phyloP scores from a whole-genome alignment of 1,140 invertebrate genomes.

The Drosophila ogumai region DNA sequence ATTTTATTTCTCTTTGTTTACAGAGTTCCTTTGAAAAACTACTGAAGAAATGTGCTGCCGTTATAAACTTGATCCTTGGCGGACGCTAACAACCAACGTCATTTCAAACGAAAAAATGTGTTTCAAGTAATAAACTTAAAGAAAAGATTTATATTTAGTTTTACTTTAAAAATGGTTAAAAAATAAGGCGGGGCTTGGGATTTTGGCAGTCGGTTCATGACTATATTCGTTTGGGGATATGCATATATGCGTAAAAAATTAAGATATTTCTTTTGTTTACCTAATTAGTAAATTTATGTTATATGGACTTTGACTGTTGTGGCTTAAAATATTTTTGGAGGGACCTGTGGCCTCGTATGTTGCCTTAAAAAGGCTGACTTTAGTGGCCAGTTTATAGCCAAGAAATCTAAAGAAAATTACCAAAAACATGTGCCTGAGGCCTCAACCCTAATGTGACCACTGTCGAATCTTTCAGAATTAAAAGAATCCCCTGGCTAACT shows the following conservation, averaged over 20 bases:
- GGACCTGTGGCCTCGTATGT: no score
- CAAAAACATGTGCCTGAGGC: not conserved
- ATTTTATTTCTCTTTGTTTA: no score
- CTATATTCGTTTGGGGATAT: no score
- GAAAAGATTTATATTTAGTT: not conserved
- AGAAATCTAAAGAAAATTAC: not conserved
- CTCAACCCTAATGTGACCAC: no score
- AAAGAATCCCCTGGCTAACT: not conserved
- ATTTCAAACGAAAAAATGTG: not conserved
- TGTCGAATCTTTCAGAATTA: not conserved
- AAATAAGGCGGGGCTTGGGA: not conserved
- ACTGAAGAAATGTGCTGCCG: constrained; percentile 37
- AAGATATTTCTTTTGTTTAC: no score
- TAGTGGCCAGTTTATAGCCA: no score
- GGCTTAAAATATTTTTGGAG: no score
- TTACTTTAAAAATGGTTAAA: constrained; percentile 1
- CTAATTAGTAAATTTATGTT: no score
- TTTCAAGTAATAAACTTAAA: not conserved
- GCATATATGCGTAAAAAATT: no score
- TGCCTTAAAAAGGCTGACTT: no score
- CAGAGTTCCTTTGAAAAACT: not conserved
- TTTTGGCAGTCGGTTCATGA: no score
- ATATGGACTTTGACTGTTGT: no score
- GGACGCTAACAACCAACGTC: not conserved
- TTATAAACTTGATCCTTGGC: constrained; percentile 16